Base-by-base conservation (phyloP, 1,140 invertebrate genomes). In the Drosophila ficusphila region DNA sequence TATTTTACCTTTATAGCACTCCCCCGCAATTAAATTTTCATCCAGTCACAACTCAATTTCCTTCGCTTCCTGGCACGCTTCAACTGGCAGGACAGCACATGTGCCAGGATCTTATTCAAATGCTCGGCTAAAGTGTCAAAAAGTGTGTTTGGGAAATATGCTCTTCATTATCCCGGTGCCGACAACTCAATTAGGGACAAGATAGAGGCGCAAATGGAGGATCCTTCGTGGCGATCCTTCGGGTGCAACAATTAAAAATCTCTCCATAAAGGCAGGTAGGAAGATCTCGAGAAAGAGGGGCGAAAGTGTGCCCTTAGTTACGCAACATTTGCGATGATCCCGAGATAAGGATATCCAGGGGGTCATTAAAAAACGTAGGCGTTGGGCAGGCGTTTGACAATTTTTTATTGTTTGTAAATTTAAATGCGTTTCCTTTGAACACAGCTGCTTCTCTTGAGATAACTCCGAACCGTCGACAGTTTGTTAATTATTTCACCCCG, bases 371-470 rank as follows among this genome's bases (percentile, higher is more conserved):
- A 57, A 27, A 46, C 39, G 77, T 68, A 76, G 78, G 78, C 78
- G 77, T 81, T 67, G 41, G 51, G 58, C 56, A 68, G 67, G 47
- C 76, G 77, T 79, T 86, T 86, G 82, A 88, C 82, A 81, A 64
- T 77, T 65, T 81, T 81, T 71, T 70, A 47, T 69, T 77, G 69
- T 86, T 86, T 86, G 72, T 86, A 53, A 69, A 86, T 76, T 79
- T 73, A 85, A 85, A 76, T 86, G 81, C 71, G 61, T 65, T 83
- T 67, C 54, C 49, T 4, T 7, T n/a, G 31, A 72, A 49, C 19
- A 36, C 73, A 56, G 61, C 73, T 46, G 27, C 27, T 18, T n/a
- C 14, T 16, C 8, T 11, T 4, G n/a, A 14, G 72, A 51, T 64
- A 76, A 71, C 57, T 67, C 65, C 38, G 36, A 29, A 52, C 52